Evolutionary conservation across 2,797 vertebrate genomes (phyloP), one percentile per base, ranked within the genome.

Genomic region (Momotus momota): DNA sequence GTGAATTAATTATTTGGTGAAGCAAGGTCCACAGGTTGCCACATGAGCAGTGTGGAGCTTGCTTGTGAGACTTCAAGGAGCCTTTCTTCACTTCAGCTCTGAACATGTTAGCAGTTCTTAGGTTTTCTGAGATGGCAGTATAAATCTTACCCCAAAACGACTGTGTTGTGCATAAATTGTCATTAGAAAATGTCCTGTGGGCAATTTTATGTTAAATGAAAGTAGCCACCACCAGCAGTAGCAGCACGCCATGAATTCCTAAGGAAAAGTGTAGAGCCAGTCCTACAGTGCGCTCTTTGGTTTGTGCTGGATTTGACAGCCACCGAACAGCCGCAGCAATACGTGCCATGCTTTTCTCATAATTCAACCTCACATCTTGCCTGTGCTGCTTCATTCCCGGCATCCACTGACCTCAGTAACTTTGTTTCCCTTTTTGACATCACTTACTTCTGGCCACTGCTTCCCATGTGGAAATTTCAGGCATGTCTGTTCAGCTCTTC

Each of bases 381-480:
- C 58, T 0, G 0, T 89, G 41, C 67, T 81, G 52, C 71, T 73
- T 91, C 60, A 54, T 65, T 93, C 71, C 67, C 86, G 87, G 75
- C 78, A 77, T 54, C 52, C 70, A 6, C 55, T 72, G 86, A 86
- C 69, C 46, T 66, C 70, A 55, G 55, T 77, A 57, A 57, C 62
- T 83, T 64, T 81, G 66, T 84, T 70, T 77, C 41, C 14, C 15
- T 80, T 48, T 94, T 78, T 86, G 54, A 52, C 67, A 62, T 86
- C 52, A 70, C 64, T 85, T 71, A 26, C 57, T 19, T 80, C 74
- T 58, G 49, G 55, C 1, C 1, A 23, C 27, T 16, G 4, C 52
- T 88, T 95, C 15, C 29, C 41, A 65, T 67, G 21, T 79, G 45
- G 66, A 86, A 83, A 88, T 66, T 89, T 74, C 51, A 79, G 41